Conservation (phyloP, 2,113 vertebrate genomes). For the Parus major region DNA sequence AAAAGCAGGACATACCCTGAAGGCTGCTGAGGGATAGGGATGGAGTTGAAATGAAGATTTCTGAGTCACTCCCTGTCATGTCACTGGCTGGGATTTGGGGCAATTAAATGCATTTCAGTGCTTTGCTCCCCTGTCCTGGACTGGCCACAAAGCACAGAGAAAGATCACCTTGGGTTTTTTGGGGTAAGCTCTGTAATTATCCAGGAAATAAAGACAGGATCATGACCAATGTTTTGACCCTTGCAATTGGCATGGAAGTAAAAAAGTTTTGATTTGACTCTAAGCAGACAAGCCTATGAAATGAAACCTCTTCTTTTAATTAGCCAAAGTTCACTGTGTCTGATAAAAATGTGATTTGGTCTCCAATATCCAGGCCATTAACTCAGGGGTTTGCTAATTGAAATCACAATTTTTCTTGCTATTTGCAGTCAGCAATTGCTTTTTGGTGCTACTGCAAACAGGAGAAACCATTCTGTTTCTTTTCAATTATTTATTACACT, state of each 20-base stretch:
- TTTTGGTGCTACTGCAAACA: constrained; percentile 12
- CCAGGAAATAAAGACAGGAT: not conserved
- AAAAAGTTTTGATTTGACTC: not conserved
- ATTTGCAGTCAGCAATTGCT: not conserved
- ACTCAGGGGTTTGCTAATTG: not conserved
- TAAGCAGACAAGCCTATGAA: not conserved
- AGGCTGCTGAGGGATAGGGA: not conserved
- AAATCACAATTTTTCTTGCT: not conserved
- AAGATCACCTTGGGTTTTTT: not conserved
- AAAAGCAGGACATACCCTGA: not conserved
- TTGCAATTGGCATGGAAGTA: not conserved
- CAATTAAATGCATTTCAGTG: not conserved
- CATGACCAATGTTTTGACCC: not conserved
- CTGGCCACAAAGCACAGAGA: not conserved
- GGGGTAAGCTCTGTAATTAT: not conserved
- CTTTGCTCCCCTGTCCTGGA: not conserved
- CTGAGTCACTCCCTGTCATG: not conserved
- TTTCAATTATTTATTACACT: not conserved
- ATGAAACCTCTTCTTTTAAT: not conserved
- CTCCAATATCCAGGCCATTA: not conserved
- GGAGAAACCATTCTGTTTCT: not conserved
- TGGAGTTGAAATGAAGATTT: not conserved
- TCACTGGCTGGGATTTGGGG: not conserved
- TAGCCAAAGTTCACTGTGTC: not conserved
- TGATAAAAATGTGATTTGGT: not conserved